phyloP scores from a whole-genome alignment of 2,888 invertebrate species.

The Aplocera efformata region DNA sequence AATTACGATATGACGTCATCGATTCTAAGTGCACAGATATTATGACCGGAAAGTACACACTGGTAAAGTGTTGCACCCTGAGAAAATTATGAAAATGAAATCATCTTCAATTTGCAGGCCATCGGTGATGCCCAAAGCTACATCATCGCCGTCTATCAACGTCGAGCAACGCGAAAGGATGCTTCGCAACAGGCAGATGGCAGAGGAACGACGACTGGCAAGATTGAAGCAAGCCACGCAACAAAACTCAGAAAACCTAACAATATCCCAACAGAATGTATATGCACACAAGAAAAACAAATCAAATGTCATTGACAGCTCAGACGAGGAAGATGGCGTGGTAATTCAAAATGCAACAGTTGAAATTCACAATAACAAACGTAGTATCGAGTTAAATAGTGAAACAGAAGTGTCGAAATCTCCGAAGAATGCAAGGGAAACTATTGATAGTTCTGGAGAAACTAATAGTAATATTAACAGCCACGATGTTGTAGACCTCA shows the following conservation, averaged over 20 bases:
- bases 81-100: no score
- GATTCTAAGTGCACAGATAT: no score
- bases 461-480: background rate
- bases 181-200: slow-evolving; percentile 83
- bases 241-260: slow-evolving; percentile 5
- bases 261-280: background rate
- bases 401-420: background rate
- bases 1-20: no score
- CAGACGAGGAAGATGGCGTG: slow-evolving; percentile 35
- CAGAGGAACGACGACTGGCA: slow-evolving; percentile 82
- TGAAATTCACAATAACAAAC: background rate
- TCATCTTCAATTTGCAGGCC: no score
- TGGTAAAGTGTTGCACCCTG: no score
- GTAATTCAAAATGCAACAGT: slow-evolving; percentile 34
- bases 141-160: slow-evolving; percentile 71
- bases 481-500: background rate
- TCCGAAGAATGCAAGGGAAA: slow-evolving; percentile 1
- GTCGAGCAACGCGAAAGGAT: slow-evolving; percentile 85
- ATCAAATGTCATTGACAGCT: slow-evolving; percentile 21
- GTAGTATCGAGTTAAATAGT: no score
- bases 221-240: slow-evolving; percentile 54
- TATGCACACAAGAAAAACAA: slow-evolving; percentile 8
- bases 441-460: slow-evolving; percentile 1
- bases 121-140: slow-evolving; percentile 54
- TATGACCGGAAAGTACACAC: no score